Evolutionary conservation across 2,888 invertebrate species (phyloP).

Genomic region (Morpho deidamia): DNA sequence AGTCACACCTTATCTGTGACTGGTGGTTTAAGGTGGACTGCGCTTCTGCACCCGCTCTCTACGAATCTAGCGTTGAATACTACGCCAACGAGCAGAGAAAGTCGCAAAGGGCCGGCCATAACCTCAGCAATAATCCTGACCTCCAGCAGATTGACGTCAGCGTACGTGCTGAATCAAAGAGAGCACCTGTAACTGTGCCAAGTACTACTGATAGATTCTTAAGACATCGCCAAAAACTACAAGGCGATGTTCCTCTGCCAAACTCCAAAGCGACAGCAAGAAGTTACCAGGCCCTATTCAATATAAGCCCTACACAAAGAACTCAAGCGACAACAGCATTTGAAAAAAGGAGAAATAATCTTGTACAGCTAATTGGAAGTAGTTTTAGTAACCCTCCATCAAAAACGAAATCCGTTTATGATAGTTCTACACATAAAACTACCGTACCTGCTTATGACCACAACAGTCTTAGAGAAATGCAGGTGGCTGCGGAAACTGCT

Average conservation of each 20-base stretch:
- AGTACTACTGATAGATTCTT: conserved; percentile 60
- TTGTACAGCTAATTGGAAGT: conserved; percentile 62
- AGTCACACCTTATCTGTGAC: conserved; percentile 93
- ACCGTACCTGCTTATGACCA: conserved; percentile 57
- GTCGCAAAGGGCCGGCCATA: conserved; percentile 55
- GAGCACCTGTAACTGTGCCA: conserved; percentile 49
- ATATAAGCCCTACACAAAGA: conserved; percentile 55
- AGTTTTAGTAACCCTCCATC: conserved; percentile 50
- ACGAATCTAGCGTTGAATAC: conserved; percentile 90
- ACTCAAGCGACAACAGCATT: conserved; percentile 53
- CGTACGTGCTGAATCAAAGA: conserved; percentile 52
- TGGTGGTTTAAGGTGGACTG: conserved; percentile 98
- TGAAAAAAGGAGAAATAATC: conserved; percentile 57
- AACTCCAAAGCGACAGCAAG: conserved; percentile 50
- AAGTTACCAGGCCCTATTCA: conserved; percentile 55
- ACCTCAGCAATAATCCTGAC: conserved; percentile 53
- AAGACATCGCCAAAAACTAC: conserved; percentile 53
- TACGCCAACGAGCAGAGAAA: conserved; percentile 82
- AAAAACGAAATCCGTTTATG: conserved; percentile 52
- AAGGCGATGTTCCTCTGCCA: conserved; percentile 37
- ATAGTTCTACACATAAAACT: conserved; percentile 53
- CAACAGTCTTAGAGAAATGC: conserved; percentile 79
- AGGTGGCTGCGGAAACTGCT: conserved; percentile 86
- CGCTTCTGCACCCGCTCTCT: conserved; percentile 86
- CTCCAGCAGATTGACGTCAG: conserved; percentile 55